A percentile compares a stretch with the other conserved stretches of the same genome.
phyloP scores from a whole-genome alignment of 2,113 vertebrate species.

The Rhagologus leucostigma region DNA sequence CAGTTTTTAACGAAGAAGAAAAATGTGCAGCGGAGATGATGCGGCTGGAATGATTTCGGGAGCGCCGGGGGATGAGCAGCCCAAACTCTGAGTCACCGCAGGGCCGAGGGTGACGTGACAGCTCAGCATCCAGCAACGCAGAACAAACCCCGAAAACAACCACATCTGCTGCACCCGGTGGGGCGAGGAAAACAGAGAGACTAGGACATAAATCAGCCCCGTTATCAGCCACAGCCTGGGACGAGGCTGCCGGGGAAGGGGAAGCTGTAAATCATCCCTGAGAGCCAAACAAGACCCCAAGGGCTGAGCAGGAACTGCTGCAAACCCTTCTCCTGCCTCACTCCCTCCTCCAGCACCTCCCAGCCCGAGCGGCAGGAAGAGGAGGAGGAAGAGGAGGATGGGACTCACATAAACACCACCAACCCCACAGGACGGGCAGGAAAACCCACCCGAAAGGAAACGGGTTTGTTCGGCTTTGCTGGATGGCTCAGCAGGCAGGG shows the following conservation, averaged over 20 bases:
- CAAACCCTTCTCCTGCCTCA: not conserved
- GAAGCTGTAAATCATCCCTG: not conserved
- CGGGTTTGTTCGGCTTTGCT: not conserved
- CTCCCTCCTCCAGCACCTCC: not conserved
- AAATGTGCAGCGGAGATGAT: fast-evolving
- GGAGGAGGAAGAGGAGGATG: not conserved
- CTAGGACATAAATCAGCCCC: not conserved
- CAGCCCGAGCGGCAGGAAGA: not conserved
- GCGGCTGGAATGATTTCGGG: not conserved
- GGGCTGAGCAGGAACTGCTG: not conserved
- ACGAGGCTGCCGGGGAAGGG: not conserved
- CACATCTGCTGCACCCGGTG: not conserved
- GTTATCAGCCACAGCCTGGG: not conserved
- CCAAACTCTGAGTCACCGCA: not conserved
- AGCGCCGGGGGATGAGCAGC: not conserved
- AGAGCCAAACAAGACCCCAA: not conserved
- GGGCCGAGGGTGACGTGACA: not conserved
- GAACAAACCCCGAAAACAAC: not conserved
- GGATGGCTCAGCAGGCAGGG: not conserved
- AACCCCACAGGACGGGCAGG: not conserved
- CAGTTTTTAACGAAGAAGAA: fast-evolving
- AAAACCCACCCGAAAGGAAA: not conserved
- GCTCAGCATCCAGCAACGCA: not conserved
- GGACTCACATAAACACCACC: fast-evolving
- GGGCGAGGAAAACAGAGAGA: not conserved